Conservation (phyloP, 2,113 vertebrate species). For the Microtus ochrogaster region DNA sequence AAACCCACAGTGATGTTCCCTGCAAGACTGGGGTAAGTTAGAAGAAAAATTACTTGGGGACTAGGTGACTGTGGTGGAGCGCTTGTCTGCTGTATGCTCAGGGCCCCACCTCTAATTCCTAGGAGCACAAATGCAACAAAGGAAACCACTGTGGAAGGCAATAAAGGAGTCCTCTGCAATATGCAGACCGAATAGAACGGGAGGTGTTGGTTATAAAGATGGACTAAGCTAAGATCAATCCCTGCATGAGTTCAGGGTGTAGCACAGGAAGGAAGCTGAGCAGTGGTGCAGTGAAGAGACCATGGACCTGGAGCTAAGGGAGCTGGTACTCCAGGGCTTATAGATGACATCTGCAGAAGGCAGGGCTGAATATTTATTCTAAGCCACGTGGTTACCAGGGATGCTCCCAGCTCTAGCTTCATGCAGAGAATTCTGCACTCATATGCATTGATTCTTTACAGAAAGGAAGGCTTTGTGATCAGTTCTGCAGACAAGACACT, state of each 20-base stretch:
- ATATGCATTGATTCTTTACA: fast-evolving
- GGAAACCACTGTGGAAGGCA: neutral
- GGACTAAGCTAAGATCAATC: too few relatives aligned
- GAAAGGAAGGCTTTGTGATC: neutral
- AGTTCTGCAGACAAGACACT: neutral
- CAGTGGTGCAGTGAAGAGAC: too few relatives aligned
- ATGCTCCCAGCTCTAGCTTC: fast-evolving
- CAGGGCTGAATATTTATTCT: neutral
- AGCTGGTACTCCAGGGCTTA: neutral
- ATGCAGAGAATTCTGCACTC: fast-evolving
- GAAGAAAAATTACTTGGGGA: neutral
- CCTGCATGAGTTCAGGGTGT: neutral
- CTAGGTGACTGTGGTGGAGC: neutral
- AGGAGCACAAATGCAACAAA: neutral
- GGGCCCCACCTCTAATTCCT: neutral
- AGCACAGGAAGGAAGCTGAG: neutral
- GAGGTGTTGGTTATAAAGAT: neutral
- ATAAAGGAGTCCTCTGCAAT: neutral
- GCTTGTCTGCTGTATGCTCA: neutral
- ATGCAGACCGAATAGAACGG: neutral
- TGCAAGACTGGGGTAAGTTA: neutral
- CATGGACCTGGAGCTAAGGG: neutral
- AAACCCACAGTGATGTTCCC: neutral
- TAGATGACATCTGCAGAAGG: neutral
- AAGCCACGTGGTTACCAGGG: fast-evolving